Percentiles rank a stretch among this genome's conserved stretches.
These are phyloP conservation scores for Solea senegalensis DNA, from an alignment of 2,113 vertebrate genomes.

Conservation along the genomic window DNA sequence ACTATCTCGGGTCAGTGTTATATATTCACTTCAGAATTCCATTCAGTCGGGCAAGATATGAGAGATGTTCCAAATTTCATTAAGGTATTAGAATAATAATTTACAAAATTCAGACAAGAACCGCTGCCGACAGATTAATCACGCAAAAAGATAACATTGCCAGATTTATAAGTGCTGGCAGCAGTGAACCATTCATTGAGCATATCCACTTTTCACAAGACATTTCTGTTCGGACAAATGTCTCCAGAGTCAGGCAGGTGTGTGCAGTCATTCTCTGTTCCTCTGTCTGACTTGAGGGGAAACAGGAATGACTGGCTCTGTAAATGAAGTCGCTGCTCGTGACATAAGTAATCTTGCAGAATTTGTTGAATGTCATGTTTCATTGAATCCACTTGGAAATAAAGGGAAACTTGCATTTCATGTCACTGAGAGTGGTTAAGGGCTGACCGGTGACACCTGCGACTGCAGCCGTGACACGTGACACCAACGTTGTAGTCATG, in stretches of 20 bases:
- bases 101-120: constrained; percentile 57
- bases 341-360: constrained; percentile 29
- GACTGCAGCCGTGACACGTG: constrained; percentile 7
- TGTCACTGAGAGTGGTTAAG: constrained; percentile 18
- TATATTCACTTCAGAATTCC: constrained; percentile 41
- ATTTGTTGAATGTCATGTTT: constrained; percentile 35
- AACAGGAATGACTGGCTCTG: constrained; percentile 33
- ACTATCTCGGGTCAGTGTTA: constrained; percentile 52
- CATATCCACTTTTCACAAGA: constrained; percentile 52
- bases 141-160: constrained; percentile 59
- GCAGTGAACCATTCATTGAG: constrained; percentile 33
- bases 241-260: constrained; percentile 47
- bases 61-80: constrained; percentile 54
- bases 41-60: constrained; percentile 49
- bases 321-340: constrained; percentile 38
- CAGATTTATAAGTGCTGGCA: constrained; percentile 67
- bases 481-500: constrained; percentile 11
- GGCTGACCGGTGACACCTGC: constrained; percentile 41
- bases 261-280: constrained; percentile 55
- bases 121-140: constrained; percentile 57
- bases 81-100: constrained; percentile 59
- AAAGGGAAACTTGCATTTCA: neutral
- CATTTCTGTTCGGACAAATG: constrained; percentile 57
- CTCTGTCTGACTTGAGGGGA: constrained; percentile 47
- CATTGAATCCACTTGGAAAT: constrained; percentile 32